Conservation (phyloP, 2,888 invertebrate species). For the Cetonia aurata region DNA sequence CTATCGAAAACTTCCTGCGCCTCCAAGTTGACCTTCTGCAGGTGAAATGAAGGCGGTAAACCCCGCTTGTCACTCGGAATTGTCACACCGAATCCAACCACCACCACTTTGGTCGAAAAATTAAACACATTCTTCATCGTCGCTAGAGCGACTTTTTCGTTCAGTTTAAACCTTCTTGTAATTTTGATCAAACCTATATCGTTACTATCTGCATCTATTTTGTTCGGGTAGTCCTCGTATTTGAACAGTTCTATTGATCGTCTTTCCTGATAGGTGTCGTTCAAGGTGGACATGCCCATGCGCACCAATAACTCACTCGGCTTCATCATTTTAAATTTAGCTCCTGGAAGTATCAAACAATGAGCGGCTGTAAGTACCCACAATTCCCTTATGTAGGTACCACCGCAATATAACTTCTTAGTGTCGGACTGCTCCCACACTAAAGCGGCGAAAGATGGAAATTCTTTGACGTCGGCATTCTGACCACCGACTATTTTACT, state of each 20-base stretch:
- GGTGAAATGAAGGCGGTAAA: not conserved
- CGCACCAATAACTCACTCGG: not conserved
- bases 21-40: not conserved
- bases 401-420: not conserved
- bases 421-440: not conserved
- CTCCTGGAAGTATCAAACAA: not conserved
- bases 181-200: not conserved
- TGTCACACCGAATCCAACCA: not conserved
- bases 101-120: not conserved
- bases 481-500: not conserved
- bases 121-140: not conserved
- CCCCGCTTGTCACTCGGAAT: not conserved
- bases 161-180: not conserved
- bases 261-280: not conserved
- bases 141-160: not conserved
- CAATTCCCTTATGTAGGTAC: not conserved
- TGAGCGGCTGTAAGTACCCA: conserved; percentile 7
- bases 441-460: not conserved
- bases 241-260: not conserved
- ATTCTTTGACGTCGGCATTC: not conserved
- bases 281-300: conserved; percentile 1
- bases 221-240: not conserved
- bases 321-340: not conserved
- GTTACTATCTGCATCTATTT: not conserved
- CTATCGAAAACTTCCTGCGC: not conserved